Conservation (phyloP, 2,113 vertebrate genomes). For the Hymenochirus boettgeri region DNA sequence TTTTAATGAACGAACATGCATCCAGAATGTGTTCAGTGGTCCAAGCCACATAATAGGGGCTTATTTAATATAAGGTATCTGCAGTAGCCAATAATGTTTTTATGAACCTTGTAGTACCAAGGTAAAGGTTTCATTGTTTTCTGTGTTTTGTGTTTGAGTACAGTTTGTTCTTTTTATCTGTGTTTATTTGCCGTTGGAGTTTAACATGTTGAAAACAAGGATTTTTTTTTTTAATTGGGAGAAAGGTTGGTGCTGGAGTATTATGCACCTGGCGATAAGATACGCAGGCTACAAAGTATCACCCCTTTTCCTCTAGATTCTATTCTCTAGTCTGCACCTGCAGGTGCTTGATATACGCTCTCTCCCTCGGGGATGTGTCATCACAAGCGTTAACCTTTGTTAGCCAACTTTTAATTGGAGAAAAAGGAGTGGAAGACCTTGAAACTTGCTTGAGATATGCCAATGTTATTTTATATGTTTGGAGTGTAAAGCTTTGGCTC, state of each 20-base stretch:
- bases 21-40: no score
- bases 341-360: background rate
- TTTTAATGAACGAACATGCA: no score
- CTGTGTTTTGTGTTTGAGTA: no score
- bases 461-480: background rate
- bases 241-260: constrained; percentile 1
- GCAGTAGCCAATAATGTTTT: no score
- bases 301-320: constrained; percentile 1
- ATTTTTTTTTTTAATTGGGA: background rate
- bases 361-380: background rate
- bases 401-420: constrained; percentile 12
- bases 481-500: background rate
- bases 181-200: constrained; percentile 8
- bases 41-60: no score
- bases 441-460: background rate
- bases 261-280: constrained; percentile 28
- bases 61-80: no score
- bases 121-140: no score
- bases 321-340: constrained; percentile 13
- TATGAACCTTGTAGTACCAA: no score
- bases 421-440: background rate
- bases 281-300: background rate
- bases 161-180: constrained; percentile 8
- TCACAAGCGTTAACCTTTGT: constrained; percentile 6
- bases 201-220: background rate